A percentile compares a stretch with the other conserved stretches of the same genome.
Evolutionary conservation across 2,797 vertebrate species (phyloP).

Genomic region (Hylomyscus alleni): DNA sequence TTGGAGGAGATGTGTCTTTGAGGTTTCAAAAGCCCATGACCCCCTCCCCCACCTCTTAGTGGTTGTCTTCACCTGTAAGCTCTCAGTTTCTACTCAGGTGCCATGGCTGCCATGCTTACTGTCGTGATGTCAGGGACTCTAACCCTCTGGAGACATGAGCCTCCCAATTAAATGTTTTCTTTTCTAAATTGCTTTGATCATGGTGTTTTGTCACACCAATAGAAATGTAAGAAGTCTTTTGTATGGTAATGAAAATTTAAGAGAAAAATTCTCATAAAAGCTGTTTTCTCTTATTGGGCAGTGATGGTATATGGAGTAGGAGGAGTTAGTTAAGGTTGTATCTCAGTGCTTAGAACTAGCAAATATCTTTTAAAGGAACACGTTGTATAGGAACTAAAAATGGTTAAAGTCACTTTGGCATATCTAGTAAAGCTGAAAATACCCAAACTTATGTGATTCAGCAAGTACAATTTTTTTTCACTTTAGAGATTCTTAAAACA

Average conservation of each 20-base stretch:
- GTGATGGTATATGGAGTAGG: background rate
- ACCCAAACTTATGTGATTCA: background rate
- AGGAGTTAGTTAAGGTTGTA: background rate
- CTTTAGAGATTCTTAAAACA: constrained; percentile 38
- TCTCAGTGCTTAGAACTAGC: background rate
- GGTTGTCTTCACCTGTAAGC: background rate
- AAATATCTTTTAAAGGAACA: constrained; percentile 48
- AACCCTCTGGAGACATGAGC: background rate
- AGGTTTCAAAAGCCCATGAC: background rate
- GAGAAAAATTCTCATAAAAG: constrained; percentile 19
- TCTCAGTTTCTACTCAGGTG: background rate
- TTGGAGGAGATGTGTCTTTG: background rate
- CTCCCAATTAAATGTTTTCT: background rate
- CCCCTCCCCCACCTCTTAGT: background rate
- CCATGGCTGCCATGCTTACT: background rate
- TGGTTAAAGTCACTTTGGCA: constrained; percentile 2
- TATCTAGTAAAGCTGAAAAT: constrained; percentile 48
- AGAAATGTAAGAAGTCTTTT: background rate
- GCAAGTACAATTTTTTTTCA: constrained; percentile 58
- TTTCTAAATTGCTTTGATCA: background rate
- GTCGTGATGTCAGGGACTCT: background rate
- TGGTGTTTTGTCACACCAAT: background rate
- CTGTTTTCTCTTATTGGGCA: background rate
- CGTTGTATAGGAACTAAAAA: constrained; percentile 21
- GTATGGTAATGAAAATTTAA: constrained; percentile 45